phyloP scores from a whole-genome alignment of 1,140 invertebrate species.

The Hyposmocoma kahamanoa region DNA sequence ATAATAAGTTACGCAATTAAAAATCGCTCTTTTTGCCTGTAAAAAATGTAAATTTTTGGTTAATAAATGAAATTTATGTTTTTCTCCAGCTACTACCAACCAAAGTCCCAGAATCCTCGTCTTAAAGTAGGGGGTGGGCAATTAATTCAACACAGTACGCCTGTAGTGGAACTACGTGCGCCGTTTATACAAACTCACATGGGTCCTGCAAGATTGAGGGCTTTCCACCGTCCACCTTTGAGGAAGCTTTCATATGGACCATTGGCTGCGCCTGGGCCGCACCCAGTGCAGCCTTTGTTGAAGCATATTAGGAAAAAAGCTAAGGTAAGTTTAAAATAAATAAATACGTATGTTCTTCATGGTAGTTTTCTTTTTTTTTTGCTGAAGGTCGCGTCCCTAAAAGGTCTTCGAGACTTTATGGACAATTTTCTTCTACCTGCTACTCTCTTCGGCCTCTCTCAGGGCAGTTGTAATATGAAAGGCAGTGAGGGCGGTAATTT shows the following conservation, averaged over 20 bases:
- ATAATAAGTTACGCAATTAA: too few species aligned
- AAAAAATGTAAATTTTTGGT: too few species aligned
- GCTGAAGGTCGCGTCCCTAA: too few species aligned
- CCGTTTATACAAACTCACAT: constrained; percentile 97
- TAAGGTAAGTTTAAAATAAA: constrained; percentile 72
- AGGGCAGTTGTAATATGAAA: too few species aligned
- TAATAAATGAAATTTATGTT: not conserved
- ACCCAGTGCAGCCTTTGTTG: constrained; percentile 85
- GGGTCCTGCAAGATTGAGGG: constrained; percentile 83
- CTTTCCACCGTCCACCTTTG: constrained; percentile 95
- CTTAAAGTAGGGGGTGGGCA: constrained; percentile 88
- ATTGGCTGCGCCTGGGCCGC: constrained; percentile 80
- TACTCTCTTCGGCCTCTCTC: too few species aligned
- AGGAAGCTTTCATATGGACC: constrained; percentile 91
- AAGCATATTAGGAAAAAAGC: constrained; percentile 96
- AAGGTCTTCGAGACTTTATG: too few species aligned
- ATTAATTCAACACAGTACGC: constrained; percentile 97
- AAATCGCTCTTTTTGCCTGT: too few species aligned
- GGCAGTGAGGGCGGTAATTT: too few species aligned
- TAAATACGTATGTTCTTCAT: not conserved
- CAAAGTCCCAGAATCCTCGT: constrained; percentile 86
- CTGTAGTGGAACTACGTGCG: constrained; percentile 93
- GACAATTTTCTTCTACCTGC: too few species aligned
- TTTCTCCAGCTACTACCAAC: constrained; percentile 87
- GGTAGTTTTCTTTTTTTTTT: not conserved